A percentile compares a stretch with the other conserved stretches of the same genome.
Conservation (phyloP, 2,113 vertebrate genomes). For the Pelecanus crispus region DNA sequence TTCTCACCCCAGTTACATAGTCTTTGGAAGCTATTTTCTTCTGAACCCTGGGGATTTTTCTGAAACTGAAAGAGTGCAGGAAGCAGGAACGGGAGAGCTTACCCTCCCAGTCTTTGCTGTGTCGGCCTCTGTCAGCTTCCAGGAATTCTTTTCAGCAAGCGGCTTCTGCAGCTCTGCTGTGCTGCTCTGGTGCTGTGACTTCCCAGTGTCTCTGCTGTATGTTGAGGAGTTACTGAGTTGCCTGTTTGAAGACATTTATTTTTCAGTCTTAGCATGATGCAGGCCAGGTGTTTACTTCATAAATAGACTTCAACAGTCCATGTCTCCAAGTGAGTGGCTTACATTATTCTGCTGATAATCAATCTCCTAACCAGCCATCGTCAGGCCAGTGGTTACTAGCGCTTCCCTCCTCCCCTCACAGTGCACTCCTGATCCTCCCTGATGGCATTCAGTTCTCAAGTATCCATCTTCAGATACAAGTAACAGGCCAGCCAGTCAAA, state of each 20-base stretch:
- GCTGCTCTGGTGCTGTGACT: conserved; percentile 49
- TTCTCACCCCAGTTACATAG: background rate
- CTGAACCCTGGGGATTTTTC: background rate
- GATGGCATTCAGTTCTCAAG: background rate
- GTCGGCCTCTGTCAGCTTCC: conserved; percentile 87
- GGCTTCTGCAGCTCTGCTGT: conserved; percentile 60
- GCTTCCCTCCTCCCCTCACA: background rate
- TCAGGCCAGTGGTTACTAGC: fast-evolving
- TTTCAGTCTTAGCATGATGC: background rate
- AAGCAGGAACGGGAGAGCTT: background rate
- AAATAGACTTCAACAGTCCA: background rate
- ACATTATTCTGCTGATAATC: background rate
- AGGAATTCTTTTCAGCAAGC: conserved; percentile 55
- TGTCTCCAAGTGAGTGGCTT: background rate
- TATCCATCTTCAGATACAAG: background rate
- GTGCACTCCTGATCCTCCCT: background rate
- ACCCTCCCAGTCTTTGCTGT: conserved; percentile 91
- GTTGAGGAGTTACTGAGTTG: conserved; percentile 72
- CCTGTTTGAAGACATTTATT: conserved; percentile 17
- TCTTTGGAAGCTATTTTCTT: background rate
- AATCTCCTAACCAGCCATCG: background rate
- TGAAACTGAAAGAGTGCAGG: background rate
- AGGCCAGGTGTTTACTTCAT: background rate
- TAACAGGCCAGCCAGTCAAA: background rate
- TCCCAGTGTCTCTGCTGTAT: conserved; percentile 49